Conservation (phyloP, 53 echinoderm and acorn worm species). For the Apostichopus leukothele region DNA sequence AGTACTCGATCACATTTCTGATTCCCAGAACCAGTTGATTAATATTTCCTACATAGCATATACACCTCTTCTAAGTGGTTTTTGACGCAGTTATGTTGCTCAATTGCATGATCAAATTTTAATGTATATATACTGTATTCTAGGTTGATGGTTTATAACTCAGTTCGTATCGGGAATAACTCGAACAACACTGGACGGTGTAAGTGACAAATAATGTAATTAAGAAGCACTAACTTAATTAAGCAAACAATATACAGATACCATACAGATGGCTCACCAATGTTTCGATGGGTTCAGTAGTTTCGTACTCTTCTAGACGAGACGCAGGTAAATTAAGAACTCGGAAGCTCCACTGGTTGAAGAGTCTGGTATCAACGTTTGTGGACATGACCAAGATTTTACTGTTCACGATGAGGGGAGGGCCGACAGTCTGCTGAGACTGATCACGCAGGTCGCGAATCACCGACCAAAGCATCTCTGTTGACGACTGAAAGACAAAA, state of each 20-base stretch:
- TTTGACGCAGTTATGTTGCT: too few species aligned
- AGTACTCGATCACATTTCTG: too few species aligned
- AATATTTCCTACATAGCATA: too few species aligned
- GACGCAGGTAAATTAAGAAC: slow-evolving; percentile 93
- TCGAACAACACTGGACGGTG: too few species aligned
- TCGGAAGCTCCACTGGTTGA: slow-evolving; percentile 93
- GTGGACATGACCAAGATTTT: slow-evolving; percentile 92
- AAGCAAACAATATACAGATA: not conserved
- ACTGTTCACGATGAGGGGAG: slow-evolving; percentile 65
- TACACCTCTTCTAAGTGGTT: too few species aligned
- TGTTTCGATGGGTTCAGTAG: slow-evolving; percentile 88
- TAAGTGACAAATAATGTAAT: not conserved
- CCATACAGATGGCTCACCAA: slow-evolving; percentile 58
- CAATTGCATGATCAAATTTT: too few species aligned
- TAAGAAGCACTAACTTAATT: not conserved
- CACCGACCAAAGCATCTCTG: slow-evolving; percentile 84
- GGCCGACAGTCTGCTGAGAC: slow-evolving; percentile 5
- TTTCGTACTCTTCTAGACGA: slow-evolving; percentile 88
- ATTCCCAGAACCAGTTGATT: too few species aligned
- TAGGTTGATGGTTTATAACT: too few species aligned
- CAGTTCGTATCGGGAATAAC: too few species aligned
- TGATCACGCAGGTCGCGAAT: slow-evolving; percentile 77
- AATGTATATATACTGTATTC: too few species aligned
- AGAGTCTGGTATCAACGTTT: slow-evolving; percentile 88
- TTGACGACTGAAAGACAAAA: slow-evolving; percentile 69